These are phyloP conservation scores for Torymus texanus DNA, from an alignment of 2,888 invertebrate genomes.

Conservation along the genomic window DNA sequence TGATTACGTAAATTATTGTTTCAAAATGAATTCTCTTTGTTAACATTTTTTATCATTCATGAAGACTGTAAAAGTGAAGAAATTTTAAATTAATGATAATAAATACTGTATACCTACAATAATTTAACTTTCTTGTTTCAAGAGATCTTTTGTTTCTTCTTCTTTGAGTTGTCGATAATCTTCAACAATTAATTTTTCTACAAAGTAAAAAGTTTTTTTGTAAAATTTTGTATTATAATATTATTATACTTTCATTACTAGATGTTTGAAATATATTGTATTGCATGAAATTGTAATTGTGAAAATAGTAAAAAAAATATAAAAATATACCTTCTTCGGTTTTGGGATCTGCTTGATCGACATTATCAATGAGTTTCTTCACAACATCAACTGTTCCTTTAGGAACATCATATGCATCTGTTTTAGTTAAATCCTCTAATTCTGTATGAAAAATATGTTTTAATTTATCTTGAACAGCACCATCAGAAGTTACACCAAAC, in stretches of 20 bases:
- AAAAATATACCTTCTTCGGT: slow-evolving; percentile 38
- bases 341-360: slow-evolving; percentile 18
- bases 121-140: slow-evolving; percentile 37
- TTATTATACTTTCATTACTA: neutral
- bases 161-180: slow-evolving; percentile 51
- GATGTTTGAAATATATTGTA: neutral
- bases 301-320: neutral
- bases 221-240: neutral
- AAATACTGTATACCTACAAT: slow-evolving; percentile 1
- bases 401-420: slow-evolving; percentile 42
- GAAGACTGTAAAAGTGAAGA: neutral
- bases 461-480: slow-evolving; percentile 44
- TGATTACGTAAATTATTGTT: no score
- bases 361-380: slow-evolving; percentile 39
- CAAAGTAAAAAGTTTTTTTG: slow-evolving; percentile 13
- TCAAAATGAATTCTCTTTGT: no score
- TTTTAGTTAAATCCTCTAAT: slow-evolving; percentile 38
- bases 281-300: no score
- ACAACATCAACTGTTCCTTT: slow-evolving; percentile 37
- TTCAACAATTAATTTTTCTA: slow-evolving; percentile 47
- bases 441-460: slow-evolving; percentile 52
- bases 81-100: slow-evolving; percentile 5
- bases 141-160: slow-evolving; percentile 36
- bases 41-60: no score
- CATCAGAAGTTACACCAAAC: slow-evolving; percentile 45